Conservation (phyloP, 2,888 invertebrate genomes). For the Caradrina clavipalpis region DNA sequence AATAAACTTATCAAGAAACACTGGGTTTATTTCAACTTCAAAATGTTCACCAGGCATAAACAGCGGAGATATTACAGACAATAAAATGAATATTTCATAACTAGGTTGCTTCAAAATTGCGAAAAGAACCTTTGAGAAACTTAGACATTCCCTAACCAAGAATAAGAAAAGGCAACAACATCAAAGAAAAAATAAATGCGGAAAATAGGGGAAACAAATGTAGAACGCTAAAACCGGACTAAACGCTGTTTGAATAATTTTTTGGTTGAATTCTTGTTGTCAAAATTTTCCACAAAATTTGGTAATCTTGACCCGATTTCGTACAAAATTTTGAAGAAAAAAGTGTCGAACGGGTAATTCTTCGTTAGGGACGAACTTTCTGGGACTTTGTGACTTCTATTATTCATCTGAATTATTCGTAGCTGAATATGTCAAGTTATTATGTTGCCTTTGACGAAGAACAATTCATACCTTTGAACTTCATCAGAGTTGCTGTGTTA, state of each 20-base stretch:
- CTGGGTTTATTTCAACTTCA: background rate
- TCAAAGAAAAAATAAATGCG: background rate
- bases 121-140: constrained; percentile 3
- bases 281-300: too few species aligned
- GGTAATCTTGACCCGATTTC: background rate
- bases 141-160: constrained; percentile 6
- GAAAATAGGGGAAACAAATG: constrained; percentile 2
- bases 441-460: too few species aligned
- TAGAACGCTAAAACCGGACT: background rate
- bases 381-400: background rate
- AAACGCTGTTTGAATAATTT: constrained; percentile 29
- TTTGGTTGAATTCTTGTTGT: background rate
- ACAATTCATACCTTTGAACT: too few species aligned
- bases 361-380: background rate
- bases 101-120: background rate
- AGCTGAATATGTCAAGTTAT: background rate
- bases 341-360: background rate
- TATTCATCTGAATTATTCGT: too few species aligned
- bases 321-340: background rate
- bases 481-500: too few species aligned
- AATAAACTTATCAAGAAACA: constrained; percentile 9
- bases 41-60: constrained; percentile 7
- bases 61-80: constrained; percentile 8
- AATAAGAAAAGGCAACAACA: background rate
- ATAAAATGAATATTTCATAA: constrained; percentile 22